Evolutionary conservation across 2,113 vertebrate species (phyloP), one percentile per base, ranked within the genome.

Genomic region (Oriolus oriolus): DNA sequence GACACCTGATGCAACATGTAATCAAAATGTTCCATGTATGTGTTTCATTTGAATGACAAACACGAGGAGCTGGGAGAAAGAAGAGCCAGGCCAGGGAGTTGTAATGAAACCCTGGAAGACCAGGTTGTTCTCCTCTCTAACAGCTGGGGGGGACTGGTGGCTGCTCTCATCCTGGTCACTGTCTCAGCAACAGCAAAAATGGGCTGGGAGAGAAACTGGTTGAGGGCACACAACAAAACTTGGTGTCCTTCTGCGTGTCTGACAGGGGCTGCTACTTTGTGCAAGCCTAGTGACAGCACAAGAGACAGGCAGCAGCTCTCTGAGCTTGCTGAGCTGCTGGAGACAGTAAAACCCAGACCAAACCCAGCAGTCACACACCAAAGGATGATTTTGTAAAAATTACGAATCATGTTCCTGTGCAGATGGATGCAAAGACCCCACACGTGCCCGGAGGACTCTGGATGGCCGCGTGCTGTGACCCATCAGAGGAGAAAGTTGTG

Each of bases 221-320:
- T 33, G 24, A 33, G 65, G 5, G 10, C 19, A 56, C 31, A 24
- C 27, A 35, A 4, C 5, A 24, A 53, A 79, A 53, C 19, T 16
- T 64, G 4, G 24, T 16, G 45, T 23, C 28, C 42, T 70, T 15
- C 60, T 19, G 17, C 0, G 0, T 1, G 3, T 28, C 54, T 70
- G 3, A 8, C 4, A 49, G 63, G 52, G 28, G n/a, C 74, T 41
- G 54, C 70, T 61, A 1, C n/a, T 82, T 75, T 9, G 12, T 82
- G 89, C 30, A 6, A 82, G n/a, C 0, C 2, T 2, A 4, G 54
- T 2, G 42, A 68, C 61, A 50, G 57, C 73, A 26, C 37, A 27
- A 44, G 74, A n/a, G 44, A 16, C 9, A 11, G 20, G 53, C 23
- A 64, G 70, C 65, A 76, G 61, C 49, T 6, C 60, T 52, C 27